phyloP scores from a whole-genome alignment of 2,888 invertebrate species.

The Andrena camellia region DNA sequence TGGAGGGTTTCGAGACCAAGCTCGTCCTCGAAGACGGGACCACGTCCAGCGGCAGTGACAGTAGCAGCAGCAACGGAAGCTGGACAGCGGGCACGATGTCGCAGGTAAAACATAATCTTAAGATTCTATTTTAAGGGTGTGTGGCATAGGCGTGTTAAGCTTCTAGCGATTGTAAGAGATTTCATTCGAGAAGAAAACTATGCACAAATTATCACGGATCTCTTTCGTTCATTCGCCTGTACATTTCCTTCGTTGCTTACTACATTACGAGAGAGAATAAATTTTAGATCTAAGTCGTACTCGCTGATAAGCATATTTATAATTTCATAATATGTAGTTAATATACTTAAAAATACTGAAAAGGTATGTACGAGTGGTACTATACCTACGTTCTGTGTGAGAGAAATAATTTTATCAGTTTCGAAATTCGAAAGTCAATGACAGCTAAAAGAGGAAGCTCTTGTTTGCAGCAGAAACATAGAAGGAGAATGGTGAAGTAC shows the following conservation, averaged over 20 bases:
- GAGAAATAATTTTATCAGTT: conserved; percentile 9
- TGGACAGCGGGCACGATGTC: conserved; percentile 74
- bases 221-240: neutral
- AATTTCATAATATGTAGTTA: neutral
- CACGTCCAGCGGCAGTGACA: conserved; percentile 87
- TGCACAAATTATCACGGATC: neutral
- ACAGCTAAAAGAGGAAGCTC: conserved; percentile 12
- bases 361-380: neutral
- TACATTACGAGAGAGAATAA: neutral
- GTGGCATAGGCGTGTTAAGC: neutral
- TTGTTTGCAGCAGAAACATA: conserved; percentile 82
- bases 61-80: conserved; percentile 80
- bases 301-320: neutral
- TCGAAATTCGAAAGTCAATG: neutral
- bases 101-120: conserved; percentile 77
- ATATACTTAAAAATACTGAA: neutral
- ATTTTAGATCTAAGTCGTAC: conserved; percentile 2
- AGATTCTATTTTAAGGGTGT: neutral
- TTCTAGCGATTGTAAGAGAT: conserved; percentile 16
- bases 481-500: conserved; percentile 85
- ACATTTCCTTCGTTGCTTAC: too few relatives aligned
- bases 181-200: neutral
- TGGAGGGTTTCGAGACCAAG: conserved; percentile 87
- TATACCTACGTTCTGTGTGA: neutral
- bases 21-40: conserved; percentile 89